Evolutionary conservation across 2,113 vertebrate genomes (phyloP).

Genomic region (Lophius piscatorius): DNA sequence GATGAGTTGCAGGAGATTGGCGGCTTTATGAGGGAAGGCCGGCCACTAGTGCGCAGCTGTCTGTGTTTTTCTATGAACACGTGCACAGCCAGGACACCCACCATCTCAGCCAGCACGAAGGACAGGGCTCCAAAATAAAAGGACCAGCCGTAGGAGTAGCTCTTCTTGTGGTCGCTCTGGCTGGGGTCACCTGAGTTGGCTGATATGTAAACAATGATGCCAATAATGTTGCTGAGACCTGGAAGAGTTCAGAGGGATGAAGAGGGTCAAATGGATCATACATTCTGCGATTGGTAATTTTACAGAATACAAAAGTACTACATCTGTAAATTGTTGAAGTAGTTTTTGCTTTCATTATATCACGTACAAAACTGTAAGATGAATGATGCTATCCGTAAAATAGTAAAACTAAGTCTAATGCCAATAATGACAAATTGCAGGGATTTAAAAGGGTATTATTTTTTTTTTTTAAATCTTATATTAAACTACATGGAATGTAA

Average conservation of each 20-base stretch:
- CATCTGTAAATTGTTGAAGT: too few species aligned
- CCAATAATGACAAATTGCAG: too few species aligned
- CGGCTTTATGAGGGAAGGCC: conserved; percentile 58
- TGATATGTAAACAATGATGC: conserved; percentile 98
- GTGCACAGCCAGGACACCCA: conserved; percentile 94
- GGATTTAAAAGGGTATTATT: too few species aligned
- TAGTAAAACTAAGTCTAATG: too few species aligned
- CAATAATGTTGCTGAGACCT: conserved; percentile 98
- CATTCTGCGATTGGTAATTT: not conserved
- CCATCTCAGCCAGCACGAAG: conserved; percentile 96
- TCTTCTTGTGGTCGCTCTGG: conserved; percentile 97
- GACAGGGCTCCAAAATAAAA: conserved; percentile 98
- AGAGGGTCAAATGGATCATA: conserved; percentile 1
- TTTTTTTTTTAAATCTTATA: too few species aligned
- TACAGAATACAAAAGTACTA: too few species aligned
- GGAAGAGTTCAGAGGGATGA: not conserved
- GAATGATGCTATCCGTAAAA: too few species aligned
- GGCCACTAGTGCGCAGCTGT: conserved; percentile 83
- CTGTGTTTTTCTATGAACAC: conserved; percentile 97
- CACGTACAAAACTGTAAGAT: too few species aligned
- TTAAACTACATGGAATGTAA: too few species aligned
- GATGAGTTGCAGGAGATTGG: conserved; percentile 63
- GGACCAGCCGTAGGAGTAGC: conserved; percentile 98
- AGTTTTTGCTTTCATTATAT: too few species aligned
- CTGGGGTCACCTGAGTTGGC: conserved; percentile 94